These are phyloP conservation scores for Amiota minor DNA, from an alignment of 2,888 invertebrate species.

Conservation along the genomic window DNA sequence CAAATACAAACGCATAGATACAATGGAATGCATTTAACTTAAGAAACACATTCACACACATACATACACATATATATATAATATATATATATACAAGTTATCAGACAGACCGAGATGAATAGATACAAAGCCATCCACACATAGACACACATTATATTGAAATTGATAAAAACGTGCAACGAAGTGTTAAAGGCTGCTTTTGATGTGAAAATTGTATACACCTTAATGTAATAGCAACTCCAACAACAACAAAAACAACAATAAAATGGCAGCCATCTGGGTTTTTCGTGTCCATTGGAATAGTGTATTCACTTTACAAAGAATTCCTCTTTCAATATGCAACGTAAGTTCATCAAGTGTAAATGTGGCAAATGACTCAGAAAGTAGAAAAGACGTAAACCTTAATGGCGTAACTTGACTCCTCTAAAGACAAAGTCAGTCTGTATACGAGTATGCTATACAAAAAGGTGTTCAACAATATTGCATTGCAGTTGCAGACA, in stretches of 20 bases:
- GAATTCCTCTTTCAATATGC: slow-evolving; percentile 19
- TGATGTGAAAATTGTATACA: neutral
- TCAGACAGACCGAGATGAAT: no score
- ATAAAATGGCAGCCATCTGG: neutral
- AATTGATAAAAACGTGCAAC: slow-evolving; percentile 21
- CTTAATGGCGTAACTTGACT: neutral
- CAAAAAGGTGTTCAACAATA: slow-evolving; percentile 14
- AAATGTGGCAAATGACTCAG: slow-evolving; percentile 13
- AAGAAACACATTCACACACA: no score
- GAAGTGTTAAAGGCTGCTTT: slow-evolving; percentile 1
- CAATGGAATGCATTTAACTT: no score
- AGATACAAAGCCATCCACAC: neutral
- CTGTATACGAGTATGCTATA: neutral
- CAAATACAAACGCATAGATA: neutral
- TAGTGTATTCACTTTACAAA: no score
- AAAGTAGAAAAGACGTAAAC: neutral
- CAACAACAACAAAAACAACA: slow-evolving; percentile 12
- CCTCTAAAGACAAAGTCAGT: slow-evolving; percentile 11
- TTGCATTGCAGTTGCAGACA: neutral
- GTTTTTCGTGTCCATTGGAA: no score
- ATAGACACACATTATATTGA: neutral
- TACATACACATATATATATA: neutral
- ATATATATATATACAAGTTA: no score
- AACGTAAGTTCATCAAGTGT: slow-evolving; percentile 15
- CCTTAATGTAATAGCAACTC: neutral